A percentile compares a stretch with the other conserved stretches of the same genome.
Conservation (phyloP, 2,113 vertebrate species). For the Edolisoma coerulescens region DNA sequence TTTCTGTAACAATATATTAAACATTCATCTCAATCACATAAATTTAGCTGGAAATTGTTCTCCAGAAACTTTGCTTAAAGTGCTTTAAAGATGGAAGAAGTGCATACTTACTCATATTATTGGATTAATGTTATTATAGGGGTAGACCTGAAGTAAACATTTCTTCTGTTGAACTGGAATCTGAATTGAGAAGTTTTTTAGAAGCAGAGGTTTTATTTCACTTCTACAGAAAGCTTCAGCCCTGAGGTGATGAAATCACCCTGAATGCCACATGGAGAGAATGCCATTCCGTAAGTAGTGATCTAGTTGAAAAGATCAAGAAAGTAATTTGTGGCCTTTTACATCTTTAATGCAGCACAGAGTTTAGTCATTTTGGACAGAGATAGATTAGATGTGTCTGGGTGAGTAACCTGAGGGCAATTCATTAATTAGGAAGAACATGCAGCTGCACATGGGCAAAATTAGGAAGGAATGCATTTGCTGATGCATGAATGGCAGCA, state of each 20-base stretch:
- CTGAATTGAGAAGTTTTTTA: not conserved
- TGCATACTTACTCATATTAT: not conserved
- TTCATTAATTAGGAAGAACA: conserved; percentile 61
- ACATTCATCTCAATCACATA: not conserved
- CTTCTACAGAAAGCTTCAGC: not conserved
- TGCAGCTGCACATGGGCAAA: conserved; percentile 10
- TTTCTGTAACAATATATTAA: not conserved
- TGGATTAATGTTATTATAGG: not conserved
- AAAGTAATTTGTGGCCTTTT: conserved; percentile 56
- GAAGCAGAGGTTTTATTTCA: not conserved
- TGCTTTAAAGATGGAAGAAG: not conserved
- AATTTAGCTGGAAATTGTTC: not conserved
- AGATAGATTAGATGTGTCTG: conserved; percentile 59
- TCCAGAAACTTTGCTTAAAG: not conserved
- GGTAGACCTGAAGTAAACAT: not conserved
- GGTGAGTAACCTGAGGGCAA: conserved; percentile 39
- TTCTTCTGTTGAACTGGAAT: not conserved
- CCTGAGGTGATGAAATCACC: not conserved
- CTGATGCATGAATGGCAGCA: not conserved
- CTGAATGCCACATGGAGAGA: not conserved
- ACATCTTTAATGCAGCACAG: conserved; percentile 47
- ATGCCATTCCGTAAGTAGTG: not conserved
- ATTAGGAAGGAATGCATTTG: not conserved
- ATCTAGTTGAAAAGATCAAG: conserved; percentile 4
- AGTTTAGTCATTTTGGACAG: conserved; percentile 56